Conservation (phyloP, 1,140 invertebrate genomes). For the Gryon sp. region DNA sequence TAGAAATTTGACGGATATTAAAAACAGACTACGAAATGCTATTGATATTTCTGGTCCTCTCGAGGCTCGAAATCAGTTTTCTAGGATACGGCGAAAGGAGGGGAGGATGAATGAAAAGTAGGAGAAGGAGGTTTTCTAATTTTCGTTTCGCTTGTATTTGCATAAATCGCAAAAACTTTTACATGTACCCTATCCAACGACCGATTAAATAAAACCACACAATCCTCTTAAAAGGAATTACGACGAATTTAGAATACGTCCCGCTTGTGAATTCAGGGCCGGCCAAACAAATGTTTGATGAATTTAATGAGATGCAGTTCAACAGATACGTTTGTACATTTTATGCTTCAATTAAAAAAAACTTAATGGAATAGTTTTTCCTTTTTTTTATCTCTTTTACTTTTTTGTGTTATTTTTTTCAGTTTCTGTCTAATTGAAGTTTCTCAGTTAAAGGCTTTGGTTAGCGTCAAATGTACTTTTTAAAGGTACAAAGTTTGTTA, state of each 20-base stretch:
- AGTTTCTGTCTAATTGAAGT: too few relatives aligned
- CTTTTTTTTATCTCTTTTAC: too few relatives aligned
- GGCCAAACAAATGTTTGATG: slow-evolving; percentile 24
- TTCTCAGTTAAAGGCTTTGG: too few relatives aligned
- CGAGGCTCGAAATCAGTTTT: neutral
- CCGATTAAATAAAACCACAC: slow-evolving; percentile 37
- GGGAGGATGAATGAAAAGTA: too few relatives aligned
- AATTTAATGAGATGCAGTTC: slow-evolving; percentile 10
- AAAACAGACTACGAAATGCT: neutral
- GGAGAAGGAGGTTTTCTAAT: slow-evolving; percentile 1
- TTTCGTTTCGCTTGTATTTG: slow-evolving; percentile 13
- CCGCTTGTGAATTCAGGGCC: neutral
- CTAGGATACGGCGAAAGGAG: too few relatives aligned
- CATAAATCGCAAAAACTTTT: slow-evolving; percentile 23
- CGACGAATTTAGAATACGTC: slow-evolving; percentile 9
- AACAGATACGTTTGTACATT: slow-evolving; percentile 1
- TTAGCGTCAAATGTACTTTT: too few relatives aligned
- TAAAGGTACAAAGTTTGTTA: too few relatives aligned
- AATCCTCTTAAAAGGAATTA: slow-evolving; percentile 48
- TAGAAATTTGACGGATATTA: slow-evolving; percentile 1
- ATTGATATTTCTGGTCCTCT: neutral
- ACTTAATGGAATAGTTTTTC: neutral
- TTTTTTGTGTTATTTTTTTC: too few relatives aligned
- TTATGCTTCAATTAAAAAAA: slow-evolving; percentile 16
- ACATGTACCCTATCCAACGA: neutral